Base-by-base conservation (phyloP, 37 sponge, comb jelly and placozoan genomes). In the Axinella damicornis region DNA sequence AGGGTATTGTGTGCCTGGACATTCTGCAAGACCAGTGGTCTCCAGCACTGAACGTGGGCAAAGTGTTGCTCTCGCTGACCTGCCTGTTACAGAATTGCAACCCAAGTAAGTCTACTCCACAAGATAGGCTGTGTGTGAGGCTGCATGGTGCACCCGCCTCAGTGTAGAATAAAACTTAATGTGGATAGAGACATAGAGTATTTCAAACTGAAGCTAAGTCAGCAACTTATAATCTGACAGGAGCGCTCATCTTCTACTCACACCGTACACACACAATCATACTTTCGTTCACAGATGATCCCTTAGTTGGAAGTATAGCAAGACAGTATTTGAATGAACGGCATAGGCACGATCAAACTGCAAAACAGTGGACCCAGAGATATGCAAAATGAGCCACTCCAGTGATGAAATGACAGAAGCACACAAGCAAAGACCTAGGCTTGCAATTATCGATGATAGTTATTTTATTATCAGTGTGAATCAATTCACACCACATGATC, bases 251-350 rank as follows among this genome's bases (percentile, higher is more conserved):
- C n/a, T 52, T 17, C 66, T 28, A 28, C 2, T 53, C 11, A 56
- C 27, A 56, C n/a, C 57, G 5, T 20, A n/a, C 65, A 62, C 66
- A 35, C 69, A 55, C 69, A 41, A 32, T 27, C 69, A 14, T 28
- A 40, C 32, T 58, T 16, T 0, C 33, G 38, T n/a, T n/a, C n/a
- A 64, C 67, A 88, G 92, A 84, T 57, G 96, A 96, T 59, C 96
- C 96, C 0, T 86, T 96, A 36, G 96, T 96, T 2, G 96, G 91
- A 2, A 92, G 88, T 71, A 96, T 96, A 65, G 96, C 96, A 65
- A 73, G 63, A 30, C 93, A 96, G 83, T 96, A 77, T 58, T 52
- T 83, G 72, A 92, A 57, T 52, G 85, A 96, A 18, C 56, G 88
- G 39, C 52, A 71, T 18, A 90, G 87, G 70, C 96, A 96, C 57